Conservation (phyloP, 2,797 vertebrate species). For the Emydoidea blandingii region DNA sequence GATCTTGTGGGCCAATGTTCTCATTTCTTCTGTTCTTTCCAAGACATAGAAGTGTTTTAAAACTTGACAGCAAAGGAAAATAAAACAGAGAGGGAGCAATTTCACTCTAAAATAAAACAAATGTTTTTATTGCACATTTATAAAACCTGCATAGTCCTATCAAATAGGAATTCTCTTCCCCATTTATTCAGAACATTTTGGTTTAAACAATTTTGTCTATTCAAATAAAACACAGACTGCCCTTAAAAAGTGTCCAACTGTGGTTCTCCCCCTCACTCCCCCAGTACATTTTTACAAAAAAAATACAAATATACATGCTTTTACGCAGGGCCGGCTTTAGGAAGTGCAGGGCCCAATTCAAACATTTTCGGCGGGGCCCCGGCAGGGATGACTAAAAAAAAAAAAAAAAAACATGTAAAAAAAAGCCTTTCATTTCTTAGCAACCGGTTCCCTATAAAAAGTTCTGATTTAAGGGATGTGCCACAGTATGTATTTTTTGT, state of each 20-base stretch:
- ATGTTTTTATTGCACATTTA: constrained; percentile 84
- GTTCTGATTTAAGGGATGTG: no score
- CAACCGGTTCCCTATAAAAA: no score
- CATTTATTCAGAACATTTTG: constrained; percentile 36
- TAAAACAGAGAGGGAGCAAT: background rate
- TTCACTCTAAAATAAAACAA: constrained; percentile 74
- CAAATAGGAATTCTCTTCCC: constrained; percentile 31
- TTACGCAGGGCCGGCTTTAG: background rate
- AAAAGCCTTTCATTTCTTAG: no score
- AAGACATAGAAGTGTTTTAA: background rate
- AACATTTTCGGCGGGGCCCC: no score
- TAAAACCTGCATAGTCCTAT: constrained; percentile 77
- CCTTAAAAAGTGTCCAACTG: background rate
- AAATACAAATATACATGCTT: background rate
- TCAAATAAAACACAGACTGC: background rate
- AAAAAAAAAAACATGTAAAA: no score
- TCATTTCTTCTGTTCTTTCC: fast-evolving
- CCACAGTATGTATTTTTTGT: no score
- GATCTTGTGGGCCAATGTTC: background rate
- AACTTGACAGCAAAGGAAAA: fast-evolving
- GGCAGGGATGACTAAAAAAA: no score
- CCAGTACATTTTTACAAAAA: background rate
- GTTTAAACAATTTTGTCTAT: constrained; percentile 30
- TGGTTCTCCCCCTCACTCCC: background rate
- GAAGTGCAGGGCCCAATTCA: no score